phyloP scores from a whole-genome alignment of 2,113 vertebrate species.

The Nycticryphes semicollaris region DNA sequence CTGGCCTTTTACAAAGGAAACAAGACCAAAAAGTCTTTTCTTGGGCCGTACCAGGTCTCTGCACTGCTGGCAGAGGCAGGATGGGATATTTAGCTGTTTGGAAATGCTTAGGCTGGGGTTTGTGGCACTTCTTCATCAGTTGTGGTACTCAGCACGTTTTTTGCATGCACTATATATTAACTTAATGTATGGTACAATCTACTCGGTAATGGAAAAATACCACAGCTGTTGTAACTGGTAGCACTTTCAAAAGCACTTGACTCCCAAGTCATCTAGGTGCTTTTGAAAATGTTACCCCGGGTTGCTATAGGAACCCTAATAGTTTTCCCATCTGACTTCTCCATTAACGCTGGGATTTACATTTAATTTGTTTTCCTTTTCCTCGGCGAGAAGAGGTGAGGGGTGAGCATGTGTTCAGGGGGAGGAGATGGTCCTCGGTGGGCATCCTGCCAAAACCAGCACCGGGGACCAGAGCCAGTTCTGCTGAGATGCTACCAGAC shows the following conservation, averaged over 20 bases:
- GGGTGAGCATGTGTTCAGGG: fast-evolving
- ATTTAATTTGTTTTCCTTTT: constrained; percentile 24
- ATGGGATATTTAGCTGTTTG: neutral
- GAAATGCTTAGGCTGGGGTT: neutral
- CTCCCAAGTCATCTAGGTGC: constrained; percentile 40
- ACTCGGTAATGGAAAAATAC: constrained; percentile 10
- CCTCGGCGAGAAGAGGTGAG: neutral
- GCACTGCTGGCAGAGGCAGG: neutral
- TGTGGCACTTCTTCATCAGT: neutral
- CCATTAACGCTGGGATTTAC: neutral
- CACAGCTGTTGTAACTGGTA: neutral
- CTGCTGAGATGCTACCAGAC: neutral
- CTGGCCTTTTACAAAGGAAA: neutral
- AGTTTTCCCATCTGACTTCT: constrained; percentile 17
- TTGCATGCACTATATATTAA: neutral
- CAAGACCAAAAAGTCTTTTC: neutral
- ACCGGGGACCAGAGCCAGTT: neutral
- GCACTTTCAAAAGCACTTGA: neutral
- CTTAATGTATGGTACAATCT: neutral
- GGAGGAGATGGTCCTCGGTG: neutral
- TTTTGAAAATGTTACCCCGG: neutral
- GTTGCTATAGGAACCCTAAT: constrained; percentile 48
- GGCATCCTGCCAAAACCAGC: neutral
- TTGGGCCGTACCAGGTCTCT: neutral
- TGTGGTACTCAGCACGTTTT: neutral